Evolutionary conservation across 2,888 invertebrate species (phyloP).

Genomic region (Drosophila multiciliata): DNA sequence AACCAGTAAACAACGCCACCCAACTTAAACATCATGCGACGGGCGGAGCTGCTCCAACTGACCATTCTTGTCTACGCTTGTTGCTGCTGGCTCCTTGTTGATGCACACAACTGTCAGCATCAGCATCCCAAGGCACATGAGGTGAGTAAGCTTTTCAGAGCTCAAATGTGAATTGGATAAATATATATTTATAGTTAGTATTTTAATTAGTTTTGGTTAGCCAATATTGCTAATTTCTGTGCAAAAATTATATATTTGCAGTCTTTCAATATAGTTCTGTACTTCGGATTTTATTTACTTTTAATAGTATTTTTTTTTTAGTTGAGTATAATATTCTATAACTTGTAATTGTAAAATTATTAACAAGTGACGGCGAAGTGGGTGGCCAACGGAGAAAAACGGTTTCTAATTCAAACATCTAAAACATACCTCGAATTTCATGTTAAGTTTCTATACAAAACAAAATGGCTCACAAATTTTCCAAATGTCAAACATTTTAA

Average conservation of each 20-base stretch:
- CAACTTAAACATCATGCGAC: slow-evolving; percentile 28
- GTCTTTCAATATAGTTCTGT: too few species aligned
- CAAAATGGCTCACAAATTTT: not conserved
- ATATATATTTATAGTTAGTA: not conserved
- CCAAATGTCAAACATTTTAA: not conserved
- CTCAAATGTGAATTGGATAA: not conserved
- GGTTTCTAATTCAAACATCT: not conserved
- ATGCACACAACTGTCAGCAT: slow-evolving; percentile 87
- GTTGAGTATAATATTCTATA: not conserved
- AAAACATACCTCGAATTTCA: not conserved
- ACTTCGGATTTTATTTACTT: too few species aligned
- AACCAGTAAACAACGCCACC: slow-evolving; percentile 6
- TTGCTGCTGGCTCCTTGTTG: slow-evolving; percentile 31
- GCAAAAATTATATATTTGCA: too few species aligned
- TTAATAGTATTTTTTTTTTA: too few species aligned
- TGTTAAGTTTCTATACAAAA: not conserved
- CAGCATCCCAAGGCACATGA: slow-evolving; percentile 89
- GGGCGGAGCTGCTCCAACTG: slow-evolving; percentile 30
- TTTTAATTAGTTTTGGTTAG: not conserved
- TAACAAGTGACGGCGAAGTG: not conserved
- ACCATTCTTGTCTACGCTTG: slow-evolving; percentile 29
- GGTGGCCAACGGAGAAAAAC: not conserved
- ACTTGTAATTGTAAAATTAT: not conserved
- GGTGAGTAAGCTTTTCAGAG: slow-evolving; percentile 84
- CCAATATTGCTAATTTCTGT: too few species aligned